Evolutionary conservation across 2,797 vertebrate genomes (phyloP).

Genomic region (Eremophila alpestris): DNA sequence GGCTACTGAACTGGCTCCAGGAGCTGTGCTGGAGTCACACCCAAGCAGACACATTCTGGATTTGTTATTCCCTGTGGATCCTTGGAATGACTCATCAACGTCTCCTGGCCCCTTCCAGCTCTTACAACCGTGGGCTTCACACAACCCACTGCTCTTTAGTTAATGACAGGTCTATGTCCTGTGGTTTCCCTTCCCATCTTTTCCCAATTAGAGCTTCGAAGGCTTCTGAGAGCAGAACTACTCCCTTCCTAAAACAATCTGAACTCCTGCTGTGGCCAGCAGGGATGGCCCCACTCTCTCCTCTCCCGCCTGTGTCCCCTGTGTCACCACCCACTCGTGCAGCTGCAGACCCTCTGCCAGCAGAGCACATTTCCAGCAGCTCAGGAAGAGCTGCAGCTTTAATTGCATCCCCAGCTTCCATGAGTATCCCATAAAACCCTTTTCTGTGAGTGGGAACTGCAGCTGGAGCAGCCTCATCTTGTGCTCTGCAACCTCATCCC

Average conservation of each 20-base stretch:
- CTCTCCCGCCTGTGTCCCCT: background rate
- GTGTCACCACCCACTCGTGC: background rate
- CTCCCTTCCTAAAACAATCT: background rate
- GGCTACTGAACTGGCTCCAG: background rate
- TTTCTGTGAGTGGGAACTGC: background rate
- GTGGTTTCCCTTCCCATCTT: background rate
- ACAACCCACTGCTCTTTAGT: background rate
- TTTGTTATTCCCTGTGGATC: background rate
- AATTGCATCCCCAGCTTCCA: background rate
- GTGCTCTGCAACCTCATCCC: background rate
- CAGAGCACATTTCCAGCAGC: background rate
- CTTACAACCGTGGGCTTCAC: background rate
- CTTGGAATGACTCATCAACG: background rate
- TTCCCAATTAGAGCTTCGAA: background rate
- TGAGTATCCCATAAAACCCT: rapidly evolving
- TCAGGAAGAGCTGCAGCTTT: background rate
- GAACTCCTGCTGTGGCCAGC: background rate
- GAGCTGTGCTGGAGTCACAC: background rate
- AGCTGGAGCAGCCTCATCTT: background rate
- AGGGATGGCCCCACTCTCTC: background rate
- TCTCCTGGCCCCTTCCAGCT: background rate
- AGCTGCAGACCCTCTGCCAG: background rate
- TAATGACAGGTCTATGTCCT: background rate
- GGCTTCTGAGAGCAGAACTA: background rate
- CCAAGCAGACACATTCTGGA: background rate